Base-by-base conservation (phyloP, 1,140 invertebrate species). In the Antheraea pernyi region DNA sequence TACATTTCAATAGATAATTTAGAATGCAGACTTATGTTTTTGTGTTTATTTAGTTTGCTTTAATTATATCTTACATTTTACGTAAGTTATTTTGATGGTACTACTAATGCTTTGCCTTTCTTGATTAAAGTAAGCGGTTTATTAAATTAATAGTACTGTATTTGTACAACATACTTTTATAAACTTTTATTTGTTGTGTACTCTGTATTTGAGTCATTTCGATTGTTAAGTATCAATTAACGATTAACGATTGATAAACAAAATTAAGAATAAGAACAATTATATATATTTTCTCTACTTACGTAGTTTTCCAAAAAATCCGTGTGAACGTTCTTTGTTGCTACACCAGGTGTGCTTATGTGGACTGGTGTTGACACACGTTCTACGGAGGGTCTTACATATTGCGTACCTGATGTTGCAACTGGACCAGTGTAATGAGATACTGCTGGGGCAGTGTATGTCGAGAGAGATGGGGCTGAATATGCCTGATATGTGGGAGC, bases 301-400 rank as follows among this genome's bases (percentile, higher is more conserved):
- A 94, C 94, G 77, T 94, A 94, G 73, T 94, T 94, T 81, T 94
- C 93, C 64, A 94, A 75, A 73, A 94, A 94, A 73, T 94, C 93
- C 10, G 92, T 90, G 67, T 93, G 93, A 10, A 93, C 89, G 73
- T 94, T 93, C 79, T 94, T 94, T n/a, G 87, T 83, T 75, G 73
- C 72, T 36, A 76, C 59, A 46, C 73, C 60, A 39, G 74, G 59
- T 18, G 76, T 48, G 59, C 75, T 58, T 53, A 60, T 72, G 59
- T 75, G 66, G 16, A 65, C 70, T 19, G 69, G 66, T 22, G 69
- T 67, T 65, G 60, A 22, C 8, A 69, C 69, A n/a, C 76, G 73
- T 4, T 67, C 48, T 22, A 74, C 72, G 7, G 70, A 73, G 37
- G 76, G 59, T 19, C 48, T 59, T 13, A 30, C 10, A 16, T 76